Conservation (phyloP, 2,888 invertebrate species). For the Teleogryllus oceanicus region DNA sequence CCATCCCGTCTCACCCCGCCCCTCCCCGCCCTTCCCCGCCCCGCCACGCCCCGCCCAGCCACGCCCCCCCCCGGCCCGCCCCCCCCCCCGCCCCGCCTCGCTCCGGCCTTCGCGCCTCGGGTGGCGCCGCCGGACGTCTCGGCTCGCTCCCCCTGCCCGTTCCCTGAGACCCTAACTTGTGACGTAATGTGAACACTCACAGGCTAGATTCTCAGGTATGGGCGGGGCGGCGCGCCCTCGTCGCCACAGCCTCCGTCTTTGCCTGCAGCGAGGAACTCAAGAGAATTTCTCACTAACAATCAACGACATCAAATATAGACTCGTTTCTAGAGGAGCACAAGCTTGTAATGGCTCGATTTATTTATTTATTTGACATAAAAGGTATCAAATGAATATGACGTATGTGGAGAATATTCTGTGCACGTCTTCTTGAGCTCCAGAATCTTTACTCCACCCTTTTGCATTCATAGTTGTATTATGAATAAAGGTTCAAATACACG, state of each 20-base stretch:
- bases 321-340: too few species aligned
- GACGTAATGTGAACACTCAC: slow-evolving; percentile 63
- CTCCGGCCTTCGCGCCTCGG: background rate
- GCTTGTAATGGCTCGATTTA: too few species aligned
- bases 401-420: too few species aligned
- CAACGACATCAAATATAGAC: too few species aligned
- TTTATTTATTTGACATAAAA: too few species aligned
- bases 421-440: too few species aligned
- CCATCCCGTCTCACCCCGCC: background rate
- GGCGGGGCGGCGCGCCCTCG: slow-evolving; percentile 46
- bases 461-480: too few species aligned
- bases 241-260: background rate
- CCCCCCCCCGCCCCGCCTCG: background rate
- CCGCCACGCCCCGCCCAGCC: background rate
- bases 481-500: too few species aligned
- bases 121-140: background rate
- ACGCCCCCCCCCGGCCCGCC: background rate
- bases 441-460: too few species aligned
- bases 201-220: slow-evolving; percentile 70
- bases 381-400: too few species aligned
- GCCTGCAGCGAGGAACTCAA: background rate
- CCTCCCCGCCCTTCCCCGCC: background rate
- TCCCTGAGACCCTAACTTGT: slow-evolving; percentile 78
- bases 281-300: too few species aligned
- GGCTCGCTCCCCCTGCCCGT: slow-evolving; percentile 52